Base-by-base conservation (phyloP, 1,140 invertebrate species). In the Lasioglossum baleicum region DNA sequence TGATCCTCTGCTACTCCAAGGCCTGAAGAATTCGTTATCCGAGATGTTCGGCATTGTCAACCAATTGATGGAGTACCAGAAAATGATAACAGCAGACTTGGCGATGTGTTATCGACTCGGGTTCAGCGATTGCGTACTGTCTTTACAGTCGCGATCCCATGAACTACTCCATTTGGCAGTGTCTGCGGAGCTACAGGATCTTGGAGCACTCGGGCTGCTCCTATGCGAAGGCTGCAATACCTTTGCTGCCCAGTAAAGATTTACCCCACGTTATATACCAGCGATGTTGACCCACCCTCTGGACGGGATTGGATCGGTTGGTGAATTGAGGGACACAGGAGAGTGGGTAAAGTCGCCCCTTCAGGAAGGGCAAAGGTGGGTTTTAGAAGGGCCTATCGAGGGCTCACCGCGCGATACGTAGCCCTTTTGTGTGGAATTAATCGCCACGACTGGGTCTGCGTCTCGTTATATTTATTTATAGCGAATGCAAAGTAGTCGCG, bases 391-490 rank as follows among this genome's bases (percentile, higher is more conserved):
- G 85, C 84, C 85, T 72, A 66, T 77, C 79, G 83, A 87, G 80
- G 86, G 87, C 85, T 79, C 80, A 74, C 66, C 64, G 61, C 20
- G 77, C 78, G 81, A 78, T 83, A 80, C 35, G 71, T 80, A 70
- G 65, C 64, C 75, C 81, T 80, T 87, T 86, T 83, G 79, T 87
- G 63, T 73, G 44, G 73, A 80, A 86, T 87, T 86, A 87, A 87
- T 86, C 84, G 85, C 84, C 66, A 82, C 78, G 75, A 80, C 40
- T n/a, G n/a, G 75, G 58, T 70, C 69, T 51, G 74, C 51, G 65
- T 82, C 74, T 74, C 15, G 73, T 86, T 83, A 74, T 84, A 26
- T 26, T 26, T 26, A 26, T 26, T 26, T 26, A 26, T 26, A 26
- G 26, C 26, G 26, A 0, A 1, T 26, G 0, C 26, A 26, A n/a